Conservation (phyloP, 2,888 invertebrate genomes). For the Cataglyphis altisquamis region DNA sequence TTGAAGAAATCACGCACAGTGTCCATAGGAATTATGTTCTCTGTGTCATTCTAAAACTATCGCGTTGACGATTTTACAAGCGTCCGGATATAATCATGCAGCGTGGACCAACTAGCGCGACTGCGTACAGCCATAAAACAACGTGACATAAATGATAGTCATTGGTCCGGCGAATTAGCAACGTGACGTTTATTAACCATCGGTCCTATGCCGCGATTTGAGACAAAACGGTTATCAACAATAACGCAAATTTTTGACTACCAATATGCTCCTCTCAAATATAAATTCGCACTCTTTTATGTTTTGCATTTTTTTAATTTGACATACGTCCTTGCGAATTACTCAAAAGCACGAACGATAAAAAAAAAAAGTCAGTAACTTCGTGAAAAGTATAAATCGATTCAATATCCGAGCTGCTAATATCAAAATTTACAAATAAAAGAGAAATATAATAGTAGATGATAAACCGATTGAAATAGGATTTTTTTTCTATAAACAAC, state of each 20-base stretch:
- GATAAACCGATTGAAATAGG: neutral
- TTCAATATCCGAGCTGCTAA: conserved; percentile 7
- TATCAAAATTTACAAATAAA: neutral
- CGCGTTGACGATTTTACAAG: conserved; percentile 57
- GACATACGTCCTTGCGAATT: neutral
- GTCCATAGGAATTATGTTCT: neutral
- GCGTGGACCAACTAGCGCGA: conserved; percentile 9
- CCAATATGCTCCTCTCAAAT: neutral
- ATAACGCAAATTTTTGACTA: neutral
- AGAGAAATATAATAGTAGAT: neutral
- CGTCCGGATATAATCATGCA: conserved; percentile 60
- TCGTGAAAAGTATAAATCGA: conserved; percentile 27
- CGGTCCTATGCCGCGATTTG: conserved; percentile 20
- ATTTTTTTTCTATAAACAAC: neutral
- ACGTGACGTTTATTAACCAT: conserved; percentile 72
- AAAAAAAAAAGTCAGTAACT: conserved; percentile 1
- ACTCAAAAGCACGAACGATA: neutral
- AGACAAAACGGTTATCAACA: neutral
- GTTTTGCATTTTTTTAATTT: neutral
- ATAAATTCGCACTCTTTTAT: neutral
- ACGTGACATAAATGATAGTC: conserved; percentile 62
- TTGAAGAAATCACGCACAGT: neutral
- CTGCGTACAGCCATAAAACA: conserved; percentile 62
- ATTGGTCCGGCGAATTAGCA: conserved; percentile 69
- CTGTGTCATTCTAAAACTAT: conserved; percentile 14